Conservation (phyloP, 2,113 vertebrate species). For the Odocoileus hemionus region DNA sequence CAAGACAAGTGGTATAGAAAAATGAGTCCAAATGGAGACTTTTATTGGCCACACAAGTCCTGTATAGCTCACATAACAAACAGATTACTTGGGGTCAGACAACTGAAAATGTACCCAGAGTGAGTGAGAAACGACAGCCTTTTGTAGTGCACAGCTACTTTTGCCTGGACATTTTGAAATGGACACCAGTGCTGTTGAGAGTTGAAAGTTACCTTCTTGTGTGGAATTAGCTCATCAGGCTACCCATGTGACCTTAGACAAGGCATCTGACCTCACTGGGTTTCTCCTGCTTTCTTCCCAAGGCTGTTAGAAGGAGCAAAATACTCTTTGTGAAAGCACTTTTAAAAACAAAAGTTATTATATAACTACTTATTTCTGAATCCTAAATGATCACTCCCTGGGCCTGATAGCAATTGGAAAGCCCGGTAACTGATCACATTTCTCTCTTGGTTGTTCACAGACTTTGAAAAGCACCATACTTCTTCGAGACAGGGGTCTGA, state of each 20-base stretch:
- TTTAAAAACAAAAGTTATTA: neutral
- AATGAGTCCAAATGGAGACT: constrained; percentile 15
- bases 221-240: neutral
- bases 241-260: neutral
- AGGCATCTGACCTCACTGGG: neutral
- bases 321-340: neutral
- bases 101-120: constrained; percentile 35
- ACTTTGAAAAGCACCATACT: neutral
- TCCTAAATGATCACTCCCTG: neutral
- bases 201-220: neutral
- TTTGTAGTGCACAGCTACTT: neutral
- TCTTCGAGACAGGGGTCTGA: neutral
- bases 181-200: neutral
- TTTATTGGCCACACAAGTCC: neutral
- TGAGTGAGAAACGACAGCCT: neutral
- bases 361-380: constrained; percentile 10
- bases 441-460: constrained; percentile 30
- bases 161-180: neutral
- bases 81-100: neutral
- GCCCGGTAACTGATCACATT: neutral
- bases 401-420: neutral
- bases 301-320: neutral
- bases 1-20: constrained; percentile 28
- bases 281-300: neutral
- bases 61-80: constrained; percentile 36